Percentiles rank a stretch among this genome's conserved stretches.
Evolutionary conservation across 2,888 invertebrate species (phyloP).

Genomic region (Galeruca laticollis): DNA sequence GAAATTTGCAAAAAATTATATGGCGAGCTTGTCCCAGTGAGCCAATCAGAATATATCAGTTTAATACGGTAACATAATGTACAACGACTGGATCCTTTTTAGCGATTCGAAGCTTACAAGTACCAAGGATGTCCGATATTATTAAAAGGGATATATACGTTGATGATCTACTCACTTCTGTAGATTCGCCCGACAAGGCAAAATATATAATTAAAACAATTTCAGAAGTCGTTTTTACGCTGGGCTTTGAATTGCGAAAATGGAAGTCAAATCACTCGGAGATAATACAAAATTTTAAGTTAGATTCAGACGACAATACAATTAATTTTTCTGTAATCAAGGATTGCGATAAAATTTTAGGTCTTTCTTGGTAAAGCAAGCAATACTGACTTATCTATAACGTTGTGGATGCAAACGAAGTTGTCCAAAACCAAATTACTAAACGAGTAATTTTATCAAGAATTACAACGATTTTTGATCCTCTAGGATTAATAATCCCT

Average conservation of each 20-base stretch:
- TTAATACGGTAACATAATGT: slow-evolving; percentile 47
- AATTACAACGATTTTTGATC: slow-evolving; percentile 48
- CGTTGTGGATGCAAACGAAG: neutral
- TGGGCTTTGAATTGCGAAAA: slow-evolving; percentile 16
- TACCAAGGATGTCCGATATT: slow-evolving; percentile 31
- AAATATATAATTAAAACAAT: slow-evolving; percentile 7
- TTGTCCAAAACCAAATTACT: slow-evolving; percentile 6
- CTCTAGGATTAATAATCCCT: slow-evolving; percentile 46
- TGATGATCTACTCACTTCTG: slow-evolving; percentile 35
- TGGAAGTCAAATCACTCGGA: neutral
- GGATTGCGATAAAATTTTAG: slow-evolving; percentile 29
- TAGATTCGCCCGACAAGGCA: slow-evolving; percentile 21
- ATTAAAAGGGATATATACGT: slow-evolving; percentile 37
- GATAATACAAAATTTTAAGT: slow-evolving; percentile 6
- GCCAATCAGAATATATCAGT: slow-evolving; percentile 29
- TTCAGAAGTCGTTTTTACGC: slow-evolving; percentile 14
- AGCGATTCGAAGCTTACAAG: slow-evolving; percentile 41
- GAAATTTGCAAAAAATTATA: slow-evolving; percentile 54
- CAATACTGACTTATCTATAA: slow-evolving; percentile 29
- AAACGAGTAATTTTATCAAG: slow-evolving; percentile 42
- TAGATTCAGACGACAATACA: slow-evolving; percentile 8
- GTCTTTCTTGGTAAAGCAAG: slow-evolving; percentile 37
- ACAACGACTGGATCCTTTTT: slow-evolving; percentile 44
- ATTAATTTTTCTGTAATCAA: slow-evolving; percentile 17
- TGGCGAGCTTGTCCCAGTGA: slow-evolving; percentile 3